Percentiles rank a stretch among this genome's conserved stretches.
These are phyloP conservation scores for Pogona vitticeps DNA, from an alignment of 2,113 vertebrate species.

Conservation along the genomic window DNA sequence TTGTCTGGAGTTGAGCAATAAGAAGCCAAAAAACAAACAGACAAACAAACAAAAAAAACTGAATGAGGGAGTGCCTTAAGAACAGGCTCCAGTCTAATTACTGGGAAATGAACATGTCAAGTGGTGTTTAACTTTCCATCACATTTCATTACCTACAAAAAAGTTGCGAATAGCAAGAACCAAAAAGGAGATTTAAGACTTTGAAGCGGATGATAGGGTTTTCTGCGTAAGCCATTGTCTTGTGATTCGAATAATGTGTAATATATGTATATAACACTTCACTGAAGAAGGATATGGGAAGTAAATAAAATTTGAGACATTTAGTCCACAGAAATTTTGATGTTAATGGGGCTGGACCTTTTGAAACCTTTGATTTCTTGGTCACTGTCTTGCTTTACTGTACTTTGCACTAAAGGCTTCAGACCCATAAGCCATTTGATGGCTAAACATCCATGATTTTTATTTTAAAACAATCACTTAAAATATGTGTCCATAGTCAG, in stretches of 20 bases:
- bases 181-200: background rate
- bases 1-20: constrained; percentile 20
- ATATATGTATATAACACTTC: background rate
- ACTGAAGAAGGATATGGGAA: background rate
- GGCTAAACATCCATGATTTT: background rate
- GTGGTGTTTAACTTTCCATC: background rate
- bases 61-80: background rate
- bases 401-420: background rate
- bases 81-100: constrained; percentile 9
- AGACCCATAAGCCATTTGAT: background rate
- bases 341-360: background rate
- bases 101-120: background rate
- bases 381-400: background rate
- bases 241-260: background rate
- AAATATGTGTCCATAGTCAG: background rate
- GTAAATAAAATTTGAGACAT: background rate
- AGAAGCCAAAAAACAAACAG: constrained; percentile 4
- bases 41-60: background rate
- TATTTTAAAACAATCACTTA: background rate
- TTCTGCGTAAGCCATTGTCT: background rate
- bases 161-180: constrained; percentile 13
- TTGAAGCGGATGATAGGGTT: background rate
- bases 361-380: background rate
- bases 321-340: background rate
- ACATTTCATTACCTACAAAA: background rate